A percentile compares a stretch with the other conserved stretches of the same genome.
phyloP scores from a whole-genome alignment of 2,888 invertebrate species.

The Gortyna flavago region DNA sequence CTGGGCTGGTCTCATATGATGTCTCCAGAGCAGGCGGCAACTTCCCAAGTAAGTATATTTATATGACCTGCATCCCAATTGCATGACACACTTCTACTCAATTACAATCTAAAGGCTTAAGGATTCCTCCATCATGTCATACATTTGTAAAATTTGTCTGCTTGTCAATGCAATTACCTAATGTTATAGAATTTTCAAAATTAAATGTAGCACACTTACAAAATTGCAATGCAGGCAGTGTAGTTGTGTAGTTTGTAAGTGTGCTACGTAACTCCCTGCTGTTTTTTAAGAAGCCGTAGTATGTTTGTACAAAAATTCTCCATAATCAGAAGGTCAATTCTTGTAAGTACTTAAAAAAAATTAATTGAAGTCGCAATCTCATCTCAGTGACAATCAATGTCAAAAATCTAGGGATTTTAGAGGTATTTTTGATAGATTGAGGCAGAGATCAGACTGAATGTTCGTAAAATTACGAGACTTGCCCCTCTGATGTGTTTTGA shows the following conservation, averaged over 20 bases:
- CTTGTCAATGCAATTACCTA: neutral
- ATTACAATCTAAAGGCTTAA: neutral
- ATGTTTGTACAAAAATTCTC: neutral
- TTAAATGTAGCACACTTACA: neutral
- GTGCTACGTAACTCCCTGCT: neutral
- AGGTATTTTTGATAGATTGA: neutral
- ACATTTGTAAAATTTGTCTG: too few species aligned
- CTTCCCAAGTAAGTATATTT: slow-evolving; percentile 91
- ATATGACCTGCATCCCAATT: too few species aligned
- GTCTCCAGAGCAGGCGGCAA: slow-evolving; percentile 91
- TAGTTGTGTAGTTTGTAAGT: too few species aligned
- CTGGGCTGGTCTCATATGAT: slow-evolving; percentile 91
- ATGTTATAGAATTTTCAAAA: neutral
- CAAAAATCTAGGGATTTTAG: too few species aligned
- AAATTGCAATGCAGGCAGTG: too few species aligned
- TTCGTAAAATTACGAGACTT: neutral
- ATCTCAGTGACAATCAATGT: too few species aligned
- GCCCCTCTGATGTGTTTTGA: neutral
- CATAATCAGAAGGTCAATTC: neutral
- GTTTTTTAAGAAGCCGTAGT: neutral
- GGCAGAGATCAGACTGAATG: neutral
- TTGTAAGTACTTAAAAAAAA: too few species aligned
- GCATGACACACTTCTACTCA: neutral
- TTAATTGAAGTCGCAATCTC: too few species aligned
- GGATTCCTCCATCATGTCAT: neutral